Conservation (phyloP, 2,888 invertebrate species). For the Drosophila acutilabella region DNA sequence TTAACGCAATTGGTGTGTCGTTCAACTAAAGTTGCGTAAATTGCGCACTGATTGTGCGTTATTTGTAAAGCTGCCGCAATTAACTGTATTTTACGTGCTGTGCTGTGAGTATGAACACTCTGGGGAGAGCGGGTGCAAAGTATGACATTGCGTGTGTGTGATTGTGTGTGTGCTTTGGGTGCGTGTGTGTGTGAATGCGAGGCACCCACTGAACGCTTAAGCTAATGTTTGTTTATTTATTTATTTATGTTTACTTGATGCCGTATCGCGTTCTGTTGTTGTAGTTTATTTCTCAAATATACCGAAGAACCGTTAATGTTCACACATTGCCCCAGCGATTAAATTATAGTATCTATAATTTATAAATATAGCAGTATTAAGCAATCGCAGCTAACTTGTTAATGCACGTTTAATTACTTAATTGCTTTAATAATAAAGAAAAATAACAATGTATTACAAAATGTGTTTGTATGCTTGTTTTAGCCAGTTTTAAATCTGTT, state of each 20-base stretch:
- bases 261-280: slow-evolving; percentile 12
- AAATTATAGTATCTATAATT: slow-evolving; percentile 7
- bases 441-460: background rate
- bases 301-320: slow-evolving; percentile 49
- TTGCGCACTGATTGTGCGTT: slow-evolving; percentile 57
- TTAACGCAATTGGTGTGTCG: slow-evolving; percentile 54
- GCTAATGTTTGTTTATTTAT: slow-evolving; percentile 58
- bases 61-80: slow-evolving; percentile 56
- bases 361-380: slow-evolving; percentile 2
- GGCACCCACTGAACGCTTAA: slow-evolving; percentile 18
- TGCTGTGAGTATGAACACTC: slow-evolving; percentile 28
- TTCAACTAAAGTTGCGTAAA: slow-evolving; percentile 52
- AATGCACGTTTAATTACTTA: too few species aligned
- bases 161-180: slow-evolving; percentile 4
- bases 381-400: background rate
- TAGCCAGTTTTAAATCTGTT: background rate
- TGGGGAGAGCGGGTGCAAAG: background rate
- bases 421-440: background rate
- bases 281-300: slow-evolving; percentile 24
- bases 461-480: background rate
- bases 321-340: slow-evolving; percentile 36
- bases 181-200: slow-evolving; percentile 11
- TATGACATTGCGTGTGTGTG: slow-evolving; percentile 9
- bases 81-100: slow-evolving; percentile 42
- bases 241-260: slow-evolving; percentile 53